Evolutionary conservation across 2,113 vertebrate genomes (phyloP).

Genomic region (Narcine bancroftii): DNA sequence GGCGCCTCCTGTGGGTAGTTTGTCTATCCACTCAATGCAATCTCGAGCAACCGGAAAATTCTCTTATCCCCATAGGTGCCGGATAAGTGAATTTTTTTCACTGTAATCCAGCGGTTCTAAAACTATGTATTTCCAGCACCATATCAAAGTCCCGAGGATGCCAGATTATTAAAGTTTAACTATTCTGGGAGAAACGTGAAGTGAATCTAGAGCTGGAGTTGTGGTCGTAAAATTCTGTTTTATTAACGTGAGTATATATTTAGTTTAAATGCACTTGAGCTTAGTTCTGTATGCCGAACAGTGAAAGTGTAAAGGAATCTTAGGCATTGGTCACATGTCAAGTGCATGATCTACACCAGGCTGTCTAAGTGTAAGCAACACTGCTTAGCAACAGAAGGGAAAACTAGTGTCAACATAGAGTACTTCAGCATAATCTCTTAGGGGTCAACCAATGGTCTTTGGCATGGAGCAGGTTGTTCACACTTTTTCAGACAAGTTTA

Average conservation of each 20-base stretch:
- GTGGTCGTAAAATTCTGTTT: not conserved
- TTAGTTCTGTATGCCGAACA: not conserved
- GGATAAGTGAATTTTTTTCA: no score
- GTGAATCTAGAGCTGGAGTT: not conserved
- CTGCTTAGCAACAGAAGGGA: conserved; percentile 20
- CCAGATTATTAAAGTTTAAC: no score
- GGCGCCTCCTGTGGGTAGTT: no score
- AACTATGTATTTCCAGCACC: no score
- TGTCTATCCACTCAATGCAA: no score
- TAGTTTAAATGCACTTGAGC: not conserved
- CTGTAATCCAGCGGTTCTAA: no score
- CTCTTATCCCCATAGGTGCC: no score
- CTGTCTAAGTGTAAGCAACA: not conserved
- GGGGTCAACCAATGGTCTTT: not conserved
- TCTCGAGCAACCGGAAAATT: no score
- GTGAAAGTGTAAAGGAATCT: conserved; percentile 4
- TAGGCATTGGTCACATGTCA: conserved; percentile 4
- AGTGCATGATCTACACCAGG: not conserved
- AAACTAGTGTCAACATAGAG: conserved; percentile 12
- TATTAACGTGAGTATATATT: not conserved
- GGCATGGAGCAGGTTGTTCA: not conserved
- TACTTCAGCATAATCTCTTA: not conserved
- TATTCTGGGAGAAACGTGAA: not conserved
- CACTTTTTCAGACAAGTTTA: not conserved
- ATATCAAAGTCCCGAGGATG: no score